Evolutionary conservation across 1,140 invertebrate genomes (phyloP).

Genomic region (Aporrectodea caliginosa): DNA sequence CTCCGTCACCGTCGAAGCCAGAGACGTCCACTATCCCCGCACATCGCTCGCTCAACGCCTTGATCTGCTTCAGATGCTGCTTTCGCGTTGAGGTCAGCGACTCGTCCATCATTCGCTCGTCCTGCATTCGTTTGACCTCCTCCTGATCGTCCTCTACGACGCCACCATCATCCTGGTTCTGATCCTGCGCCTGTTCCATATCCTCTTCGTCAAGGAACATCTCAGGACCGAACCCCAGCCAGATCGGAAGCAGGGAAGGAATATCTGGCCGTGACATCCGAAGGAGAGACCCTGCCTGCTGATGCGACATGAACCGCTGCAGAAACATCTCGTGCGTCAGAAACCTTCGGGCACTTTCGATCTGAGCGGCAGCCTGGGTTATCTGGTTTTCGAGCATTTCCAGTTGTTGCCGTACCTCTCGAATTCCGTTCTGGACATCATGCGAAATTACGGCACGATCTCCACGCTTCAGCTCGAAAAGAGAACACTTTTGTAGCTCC

Average conservation of each 20-base stretch:
- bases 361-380: slow-evolving; percentile 34
- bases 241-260: not conserved
- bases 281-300: not conserved
- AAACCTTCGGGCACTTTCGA: slow-evolving; percentile 31
- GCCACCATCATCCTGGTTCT: not conserved
- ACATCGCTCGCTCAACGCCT: not conserved
- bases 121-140: not conserved
- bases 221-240: not conserved
- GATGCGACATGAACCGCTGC: not conserved
- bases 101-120: not conserved
- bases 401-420: slow-evolving; percentile 20
- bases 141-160: not conserved
- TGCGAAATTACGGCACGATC: slow-evolving; percentile 4
- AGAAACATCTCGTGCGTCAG: slow-evolving; percentile 17
- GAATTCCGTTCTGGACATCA: slow-evolving; percentile 1
- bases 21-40: not conserved
- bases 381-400: slow-evolving; percentile 20
- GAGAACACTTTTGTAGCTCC: slow-evolving; percentile 30
- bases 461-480: slow-evolving; percentile 18
- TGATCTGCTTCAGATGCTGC: slow-evolving; percentile 1
- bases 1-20: not conserved
- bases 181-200: too few species aligned
- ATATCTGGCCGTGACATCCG: not conserved
- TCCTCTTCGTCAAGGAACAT: not conserved
- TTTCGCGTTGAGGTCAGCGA: not conserved